These are phyloP conservation scores for Passer montanus DNA, from an alignment of 2,113 vertebrate species.

Conservation along the genomic window DNA sequence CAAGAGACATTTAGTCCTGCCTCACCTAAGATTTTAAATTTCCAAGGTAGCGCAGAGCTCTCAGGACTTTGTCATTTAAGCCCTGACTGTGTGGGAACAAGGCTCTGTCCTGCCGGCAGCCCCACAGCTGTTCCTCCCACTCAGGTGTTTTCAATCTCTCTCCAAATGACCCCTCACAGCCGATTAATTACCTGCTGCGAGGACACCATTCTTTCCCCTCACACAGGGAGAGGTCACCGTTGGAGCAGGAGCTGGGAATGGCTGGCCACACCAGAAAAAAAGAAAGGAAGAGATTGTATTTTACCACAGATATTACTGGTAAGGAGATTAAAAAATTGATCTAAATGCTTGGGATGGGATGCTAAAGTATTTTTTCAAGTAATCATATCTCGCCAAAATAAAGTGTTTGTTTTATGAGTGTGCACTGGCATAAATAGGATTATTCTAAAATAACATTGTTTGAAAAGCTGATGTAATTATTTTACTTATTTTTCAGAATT, in stretches of 20 bases:
- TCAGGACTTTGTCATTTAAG: not conserved
- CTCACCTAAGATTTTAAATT: not conserved
- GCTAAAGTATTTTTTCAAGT: not conserved
- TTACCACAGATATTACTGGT: not conserved
- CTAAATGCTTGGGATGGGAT: not conserved
- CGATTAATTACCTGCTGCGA: not conserved
- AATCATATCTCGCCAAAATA: not conserved
- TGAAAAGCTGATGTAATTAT: not conserved
- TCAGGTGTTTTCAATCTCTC: not conserved
- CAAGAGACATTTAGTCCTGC: fast-evolving
- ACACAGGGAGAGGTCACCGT: fast-evolving
- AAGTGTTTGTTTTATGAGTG: not conserved
- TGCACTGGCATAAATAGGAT: not conserved
- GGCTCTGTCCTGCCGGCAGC: not conserved
- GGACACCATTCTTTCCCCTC: not conserved
- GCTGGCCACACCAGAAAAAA: not conserved
- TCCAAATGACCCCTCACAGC: not conserved
- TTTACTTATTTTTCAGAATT: not conserved
- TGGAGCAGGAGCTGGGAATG: not conserved
- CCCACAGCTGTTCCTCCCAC: not conserved
- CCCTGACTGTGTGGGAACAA: not conserved
- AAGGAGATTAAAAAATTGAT: not conserved
- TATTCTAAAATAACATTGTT: not conserved
- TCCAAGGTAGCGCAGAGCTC: not conserved
- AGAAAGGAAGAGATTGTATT: not conserved